Evolutionary conservation across 2,888 invertebrate genomes (phyloP).

Genomic region (Apotomis capreana): DNA sequence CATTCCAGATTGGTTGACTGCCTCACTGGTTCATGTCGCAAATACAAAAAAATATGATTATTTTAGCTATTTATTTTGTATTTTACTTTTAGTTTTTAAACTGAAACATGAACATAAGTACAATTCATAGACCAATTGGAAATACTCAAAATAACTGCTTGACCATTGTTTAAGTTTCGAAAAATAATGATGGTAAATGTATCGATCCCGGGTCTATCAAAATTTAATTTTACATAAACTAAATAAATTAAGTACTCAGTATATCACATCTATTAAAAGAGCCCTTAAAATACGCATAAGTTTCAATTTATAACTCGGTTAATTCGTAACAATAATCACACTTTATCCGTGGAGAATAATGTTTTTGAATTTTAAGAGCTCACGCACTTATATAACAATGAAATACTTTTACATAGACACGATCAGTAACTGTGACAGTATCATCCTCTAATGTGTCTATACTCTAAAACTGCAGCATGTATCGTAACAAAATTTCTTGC

Average conservation of each 20-base stretch:
- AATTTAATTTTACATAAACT: not conserved
- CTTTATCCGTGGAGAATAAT: not conserved
- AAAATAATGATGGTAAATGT: not conserved
- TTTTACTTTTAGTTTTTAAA: no score
- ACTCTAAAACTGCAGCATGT: not conserved
- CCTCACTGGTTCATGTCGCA: no score
- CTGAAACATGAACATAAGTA: no score
- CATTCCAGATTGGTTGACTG: not conserved
- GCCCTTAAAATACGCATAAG: not conserved
- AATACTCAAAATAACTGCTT: no score
- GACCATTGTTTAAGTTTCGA: no score
- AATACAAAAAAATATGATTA: no score
- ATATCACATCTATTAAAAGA: conserved; percentile 2
- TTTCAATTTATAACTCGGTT: not conserved
- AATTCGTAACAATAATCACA: not conserved
- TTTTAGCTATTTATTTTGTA: no score
- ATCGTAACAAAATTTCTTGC: no score
- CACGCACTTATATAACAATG: not conserved
- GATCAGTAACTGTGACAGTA: conserved; percentile 6
- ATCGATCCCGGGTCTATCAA: not conserved
- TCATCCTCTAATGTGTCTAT: not conserved
- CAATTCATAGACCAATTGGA: no score
- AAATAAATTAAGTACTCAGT: not conserved
- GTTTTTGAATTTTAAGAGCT: conserved; percentile 8
- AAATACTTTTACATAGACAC: not conserved